Evolutionary conservation across 2,797 vertebrate species (phyloP).

Genomic region (Neopelma chrysocephalum): DNA sequence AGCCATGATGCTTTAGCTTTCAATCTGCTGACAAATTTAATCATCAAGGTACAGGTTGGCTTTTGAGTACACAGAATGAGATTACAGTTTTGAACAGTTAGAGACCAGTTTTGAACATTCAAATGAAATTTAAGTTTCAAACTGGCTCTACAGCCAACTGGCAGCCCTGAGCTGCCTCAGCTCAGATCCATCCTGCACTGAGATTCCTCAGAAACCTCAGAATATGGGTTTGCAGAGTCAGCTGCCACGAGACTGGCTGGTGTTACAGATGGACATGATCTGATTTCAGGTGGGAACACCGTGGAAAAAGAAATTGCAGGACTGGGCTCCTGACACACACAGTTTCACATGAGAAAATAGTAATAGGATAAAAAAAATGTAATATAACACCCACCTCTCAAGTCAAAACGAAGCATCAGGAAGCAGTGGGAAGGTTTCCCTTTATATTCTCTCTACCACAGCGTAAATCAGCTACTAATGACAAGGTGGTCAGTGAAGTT

Average conservation of each 20-base stretch:
- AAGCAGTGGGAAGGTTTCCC: not conserved
- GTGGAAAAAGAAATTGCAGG: not conserved
- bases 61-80: constrained; percentile 33
- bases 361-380: not conserved
- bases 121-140: not conserved
- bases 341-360: not conserved
- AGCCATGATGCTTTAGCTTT: not conserved
- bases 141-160: not conserved
- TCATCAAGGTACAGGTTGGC: not conserved
- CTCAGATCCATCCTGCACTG: not conserved
- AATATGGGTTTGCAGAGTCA: not conserved
- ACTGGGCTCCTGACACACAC: not conserved
- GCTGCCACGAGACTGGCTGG: not conserved
- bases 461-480: not conserved
- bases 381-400: not conserved
- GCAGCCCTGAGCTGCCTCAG: not conserved
- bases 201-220: not conserved
- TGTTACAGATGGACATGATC: not conserved
- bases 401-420: not conserved
- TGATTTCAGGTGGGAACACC: constrained; percentile 20
- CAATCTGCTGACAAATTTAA: constrained; percentile 31
- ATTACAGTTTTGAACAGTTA: too few species aligned
- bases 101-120: not conserved
- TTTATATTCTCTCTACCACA: not conserved
- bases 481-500: not conserved